Base-by-base conservation (phyloP, 1,140 invertebrate genomes). In the Leucophenga varia region DNA sequence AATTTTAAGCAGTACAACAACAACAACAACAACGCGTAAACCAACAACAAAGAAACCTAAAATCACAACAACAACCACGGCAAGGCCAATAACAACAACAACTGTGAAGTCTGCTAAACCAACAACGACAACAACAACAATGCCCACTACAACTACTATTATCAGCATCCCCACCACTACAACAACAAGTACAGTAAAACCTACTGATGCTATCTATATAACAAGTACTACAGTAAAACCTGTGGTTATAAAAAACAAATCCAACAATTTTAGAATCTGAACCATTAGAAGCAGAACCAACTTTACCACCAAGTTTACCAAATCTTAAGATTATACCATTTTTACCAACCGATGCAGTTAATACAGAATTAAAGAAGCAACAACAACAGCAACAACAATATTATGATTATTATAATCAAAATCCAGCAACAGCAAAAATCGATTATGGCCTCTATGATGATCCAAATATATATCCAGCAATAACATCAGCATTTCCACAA, bases 271-370 rank as follows among this genome's bases (percentile, higher is more conserved):
- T 84, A 81, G 64, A 72, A 35, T 44, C 61, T 0, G 70, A 73
- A 22, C 64, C 64, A 0, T 25, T 70, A 7, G 69, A 73, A n/a
- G 42, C 80, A 76, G 52, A 35, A 2, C 69, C 64, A 19, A 81
- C 82, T 2, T 59, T 87, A 40, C 86, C 86, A 3, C 86, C 85
- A 3, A 86, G 85, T 17, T 67, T 87, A 30, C 85, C 85, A 3
- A 87, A 87, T 67, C 75, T 87, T 12, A 87, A 86, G 65, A 87
- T 89, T 56, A 88, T 88, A 60, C 86, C 86, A 8, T 89, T 89
- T 60, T 79, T 88, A 13, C 85, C 86, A 14, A 84, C 85, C 34
- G 87, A 88, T 72, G 86, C 87, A 7, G 76, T 89, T 25, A 57
- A 71, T 7, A 52, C 69, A 5, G 55, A 52, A 22, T n/a, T 51